Evolutionary conservation across 2,113 vertebrate species (phyloP), one percentile per base, ranked within the genome.

Genomic region (Daboia siamensis): DNA sequence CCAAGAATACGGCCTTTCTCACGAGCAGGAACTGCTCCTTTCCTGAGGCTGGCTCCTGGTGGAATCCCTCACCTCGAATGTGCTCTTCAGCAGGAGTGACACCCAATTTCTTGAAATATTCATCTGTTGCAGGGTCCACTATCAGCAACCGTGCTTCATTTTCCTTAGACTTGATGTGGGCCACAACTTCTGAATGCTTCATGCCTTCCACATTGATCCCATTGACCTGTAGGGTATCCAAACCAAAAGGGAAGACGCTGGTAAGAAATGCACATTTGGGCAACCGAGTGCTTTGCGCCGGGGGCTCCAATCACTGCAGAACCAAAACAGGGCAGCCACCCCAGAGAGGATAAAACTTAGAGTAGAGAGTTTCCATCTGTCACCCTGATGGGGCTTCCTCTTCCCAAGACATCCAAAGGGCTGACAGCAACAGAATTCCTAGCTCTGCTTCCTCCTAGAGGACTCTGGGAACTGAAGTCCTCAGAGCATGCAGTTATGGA

Each of bases 171-270:
- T 97, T 98, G 91, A 99, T 99, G 90, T 98, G 96, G 7, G 97
- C 97, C 88, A 99, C 99, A 1, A 99, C 99, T 95, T 99, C 98
- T 0, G 98, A 97, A 56, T 99, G 99, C 93, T 97, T 98, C 97
- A 99, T 96, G 0, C 97, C 98, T 56, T 98, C 98, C 46, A 99
- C 97, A 0, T 98, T 99, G 11, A 98, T 96, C 33, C 98, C 98
- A 0, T 99, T 99, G 94, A 99, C 99, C 99, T 99, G 97, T 88
- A 89, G 51, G 69, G 7, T 0, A 15, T 1, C 0, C 10, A 11
- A 0, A 91, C 59, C 29, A 33, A 54, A 48, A 48, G 9, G 86
- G 48, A 55, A n/a, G 33, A 46, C 2, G 48, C 5, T 64, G 44
- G 44, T 29, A 12, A 20, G 51, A 46, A 87, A 9, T 20, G 86